These are phyloP conservation scores for Mamestra brassicae DNA, from an alignment of 2,888 invertebrate genomes.

Conservation along the genomic window DNA sequence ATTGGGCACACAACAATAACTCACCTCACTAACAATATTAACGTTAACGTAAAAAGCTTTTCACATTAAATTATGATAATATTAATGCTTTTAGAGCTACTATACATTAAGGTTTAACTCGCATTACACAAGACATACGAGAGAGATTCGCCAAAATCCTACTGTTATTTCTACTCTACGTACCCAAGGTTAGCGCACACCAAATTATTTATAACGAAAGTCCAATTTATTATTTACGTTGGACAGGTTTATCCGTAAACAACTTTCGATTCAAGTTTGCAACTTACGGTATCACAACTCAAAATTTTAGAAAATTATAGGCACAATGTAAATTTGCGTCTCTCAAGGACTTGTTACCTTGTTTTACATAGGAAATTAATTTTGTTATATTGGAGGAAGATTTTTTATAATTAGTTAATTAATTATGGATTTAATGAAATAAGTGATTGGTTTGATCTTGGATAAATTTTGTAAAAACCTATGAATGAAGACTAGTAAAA, in stretches of 20 bases:
- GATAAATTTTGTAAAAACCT: too few species aligned
- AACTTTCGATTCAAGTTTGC: slow-evolving; percentile 60
- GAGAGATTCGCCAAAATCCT: slow-evolving; percentile 2
- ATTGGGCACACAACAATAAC: too few species aligned
- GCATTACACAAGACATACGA: neutral
- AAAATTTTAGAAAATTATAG: slow-evolving; percentile 34
- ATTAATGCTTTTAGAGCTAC: slow-evolving; percentile 21
- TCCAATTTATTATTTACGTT: slow-evolving; percentile 69
- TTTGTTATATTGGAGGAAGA: neutral
- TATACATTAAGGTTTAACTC: neutral
- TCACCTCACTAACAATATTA: neutral
- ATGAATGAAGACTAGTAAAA: too few species aligned
- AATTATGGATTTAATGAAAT: neutral
- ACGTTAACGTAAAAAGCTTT: slow-evolving; percentile 10
- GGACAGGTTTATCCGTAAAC: slow-evolving; percentile 64
- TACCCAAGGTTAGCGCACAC: slow-evolving; percentile 40
- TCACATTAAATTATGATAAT: slow-evolving; percentile 2
- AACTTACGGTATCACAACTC: slow-evolving; percentile 29
- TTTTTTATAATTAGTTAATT: slow-evolving; percentile 6
- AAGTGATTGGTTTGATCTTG: too few species aligned
- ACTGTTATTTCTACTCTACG: slow-evolving; percentile 45
- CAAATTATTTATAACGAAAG: slow-evolving; percentile 67
- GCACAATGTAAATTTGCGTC: slow-evolving; percentile 1
- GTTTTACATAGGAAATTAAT: slow-evolving; percentile 14
- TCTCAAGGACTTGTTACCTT: neutral